Evolutionary conservation across 2,797 vertebrate species (phyloP), one percentile per base, ranked within the genome.

Genomic region (Acipenser transmontanus): DNA sequence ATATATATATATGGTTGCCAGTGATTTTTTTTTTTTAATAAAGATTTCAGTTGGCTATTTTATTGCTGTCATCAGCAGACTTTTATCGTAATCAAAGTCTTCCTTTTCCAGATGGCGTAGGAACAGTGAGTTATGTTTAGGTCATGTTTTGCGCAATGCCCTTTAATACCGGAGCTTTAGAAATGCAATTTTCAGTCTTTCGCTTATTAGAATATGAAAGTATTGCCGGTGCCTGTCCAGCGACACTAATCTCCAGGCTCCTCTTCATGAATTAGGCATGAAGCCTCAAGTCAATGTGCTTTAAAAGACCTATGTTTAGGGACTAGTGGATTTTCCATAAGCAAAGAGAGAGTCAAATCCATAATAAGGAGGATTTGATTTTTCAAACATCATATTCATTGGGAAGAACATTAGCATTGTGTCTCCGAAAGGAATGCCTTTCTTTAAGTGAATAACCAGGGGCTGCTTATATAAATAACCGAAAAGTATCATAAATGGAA

Each of bases 151-250:
- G 91, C 88, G 87, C 87, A 84, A 84, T 90, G 91, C 88, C 92
- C 94, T 96, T 95, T 97, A 95, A 97, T 96, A 94, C 93, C 82
- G 81, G 91, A 93, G 93, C 94, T 95, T 98, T 95, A 95, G 92
- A 96, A 97, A 96, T 95, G 93, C 94, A 94, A 94, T 96, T 95
- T 94, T 90, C 91, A 89, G 90, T 91, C 88, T 84, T 91, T 88
- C 84, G 87, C 93, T 93, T 95, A 98, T 97, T 98, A 95, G 93
- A 97, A 97, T 97, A 96, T 97, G 93, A 98, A 96, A 97, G 95
- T 95, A 93, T 95, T 92, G 91, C 85, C 88, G 90, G 87, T 92
- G 88, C 84, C 85, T 92, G 93, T 93, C 91, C 84, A 91, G 89
- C 88, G 87, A 81, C 79, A 81, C 86, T 92, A 80, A 85, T 91